These are phyloP conservation scores for Hippasteria phrygiana DNA, from an alignment of 53 echinoderm and acorn worm genomes.

Conservation along the genomic window DNA sequence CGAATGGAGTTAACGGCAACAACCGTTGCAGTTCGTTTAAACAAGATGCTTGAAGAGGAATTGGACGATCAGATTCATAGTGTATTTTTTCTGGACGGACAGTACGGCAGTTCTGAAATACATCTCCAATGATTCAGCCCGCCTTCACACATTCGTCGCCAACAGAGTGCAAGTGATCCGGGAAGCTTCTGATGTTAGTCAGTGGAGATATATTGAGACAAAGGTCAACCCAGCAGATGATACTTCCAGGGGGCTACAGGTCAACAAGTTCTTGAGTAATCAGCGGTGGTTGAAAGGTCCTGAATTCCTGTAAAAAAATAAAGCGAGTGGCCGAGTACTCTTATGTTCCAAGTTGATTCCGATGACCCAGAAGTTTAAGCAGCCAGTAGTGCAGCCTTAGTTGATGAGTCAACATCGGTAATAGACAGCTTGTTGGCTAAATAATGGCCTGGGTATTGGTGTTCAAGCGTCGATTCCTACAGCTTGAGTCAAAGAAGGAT, in stretches of 20 bases:
- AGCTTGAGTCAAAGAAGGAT: not conserved
- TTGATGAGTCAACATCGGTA: constrained; percentile 41
- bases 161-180: constrained; percentile 61
- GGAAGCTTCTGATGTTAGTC: constrained; percentile 43
- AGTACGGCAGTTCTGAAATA: constrained; percentile 69
- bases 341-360: constrained; percentile 33
- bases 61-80: no score
- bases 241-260: constrained; percentile 46
- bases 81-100: no score
- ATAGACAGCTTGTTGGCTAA: constrained; percentile 50
- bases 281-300: constrained; percentile 67
- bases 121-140: constrained; percentile 45
- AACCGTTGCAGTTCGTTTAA: not conserved
- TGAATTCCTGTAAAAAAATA: constrained; percentile 40
- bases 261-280: no score
- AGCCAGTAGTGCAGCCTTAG: constrained; percentile 28
- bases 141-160: constrained; percentile 66
- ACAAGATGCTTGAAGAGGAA: no score
- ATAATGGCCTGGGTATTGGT: constrained; percentile 61
- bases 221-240: constrained; percentile 68
- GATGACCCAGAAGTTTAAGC: constrained; percentile 63
- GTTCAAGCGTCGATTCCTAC: constrained; percentile 4
- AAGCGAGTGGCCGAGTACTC: constrained; percentile 53
- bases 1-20: constrained; percentile 65
- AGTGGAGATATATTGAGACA: constrained; percentile 66